Evolutionary conservation across 2,888 invertebrate genomes (phyloP), one percentile per base, ranked within the genome.

Genomic region (Callinectes sapidus): DNA sequence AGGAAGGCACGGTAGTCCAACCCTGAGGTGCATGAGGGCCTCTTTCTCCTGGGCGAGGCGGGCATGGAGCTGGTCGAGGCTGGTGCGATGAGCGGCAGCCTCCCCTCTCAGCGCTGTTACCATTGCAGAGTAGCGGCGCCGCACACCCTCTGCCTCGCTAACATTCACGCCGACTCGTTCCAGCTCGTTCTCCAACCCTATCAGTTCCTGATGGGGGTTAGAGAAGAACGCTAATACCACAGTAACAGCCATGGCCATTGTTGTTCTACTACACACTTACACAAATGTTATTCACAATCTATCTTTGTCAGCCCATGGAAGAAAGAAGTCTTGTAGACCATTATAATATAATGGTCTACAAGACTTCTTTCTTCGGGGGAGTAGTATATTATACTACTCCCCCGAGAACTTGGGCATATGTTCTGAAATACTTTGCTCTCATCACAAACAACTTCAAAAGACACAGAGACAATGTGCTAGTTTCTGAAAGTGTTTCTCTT

Each of bases 81-180:
- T 91, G 13, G 93, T 94, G 28, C 90, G 90, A 91, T 94, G 90
- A 1, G 92, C 90, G 2, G 94, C 94, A 0, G 93, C 93, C 28
- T 71, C n/a, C 10, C n/a, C 71, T 28, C n/a, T 71, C 23, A 28
- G 71, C 28, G 28, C 23, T 71, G 92, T 92, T 18, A 92, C 55
- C 94, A 94, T 94, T 35, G 87, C 66, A 1, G 85, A 71, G 81
- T 94, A 94, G n/a, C 92, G 90, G 39, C 92, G 35, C 61, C 91
- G 92, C 61, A 94, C 94, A 23, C 90, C 88, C 88, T 94, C 93
- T 14, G 93, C 93, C 92, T 94, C 93, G 39, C 88, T 81, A 54
- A 93, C 93, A 42, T 91, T 93, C 66, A 93, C 94, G 10, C 92
- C 90, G n/a, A 92, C 93, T 23, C 94, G 89, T 10, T 94, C 94